Base-by-base conservation (phyloP, 2,888 invertebrate genomes). In the Heliconius aoede region DNA sequence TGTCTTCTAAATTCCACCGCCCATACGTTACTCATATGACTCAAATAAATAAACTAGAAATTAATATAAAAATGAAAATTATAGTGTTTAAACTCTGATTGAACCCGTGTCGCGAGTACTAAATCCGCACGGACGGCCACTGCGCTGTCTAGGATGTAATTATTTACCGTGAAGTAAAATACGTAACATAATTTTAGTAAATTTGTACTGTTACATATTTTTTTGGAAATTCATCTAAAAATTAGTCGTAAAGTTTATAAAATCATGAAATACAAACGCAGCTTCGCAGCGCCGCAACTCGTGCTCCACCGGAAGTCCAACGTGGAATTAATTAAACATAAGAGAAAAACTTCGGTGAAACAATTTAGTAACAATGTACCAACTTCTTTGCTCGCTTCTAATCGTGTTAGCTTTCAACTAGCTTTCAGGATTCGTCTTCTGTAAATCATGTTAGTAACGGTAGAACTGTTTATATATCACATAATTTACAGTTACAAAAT, bases 251-350 rank as follows among this genome's bases (percentile, higher is more conserved):
- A 62, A 32, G n/a, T 64, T 24, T 64, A 58, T 24, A 36, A 64
- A 64, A 36, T 32, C 32, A 1, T 24, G 21, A 64, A n/a, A 32
- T 36, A 36, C n/a, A 13, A 64, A n/a, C 64, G 7, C 5, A n/a
- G n/a, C 36, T 36, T 13, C 18, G 13, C 36, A 8, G 15, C 21
- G 24, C 65, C 24, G 36, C 36, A 58, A 58, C 60, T 46, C 58
- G 46, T 8, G 61, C 61, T 26, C 7, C 26, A 15, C 58, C 30
- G 13, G 51, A 69, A 69, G 51, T 51, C 64, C 58, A 60, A 46
- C 58, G 58, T 8, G 36, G 65, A 77, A 74, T 74, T 72, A 74
- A 74, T 77, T 74, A 77, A 74, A 77, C n/a, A n/a, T n/a, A n/a
- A n/a, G n/a, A n/a, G 40, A 65, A 40, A 74, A 67, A 67, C 65